Conservation (phyloP, 2,113 vertebrate genomes). For the Periophthalmodon schlosseri region DNA sequence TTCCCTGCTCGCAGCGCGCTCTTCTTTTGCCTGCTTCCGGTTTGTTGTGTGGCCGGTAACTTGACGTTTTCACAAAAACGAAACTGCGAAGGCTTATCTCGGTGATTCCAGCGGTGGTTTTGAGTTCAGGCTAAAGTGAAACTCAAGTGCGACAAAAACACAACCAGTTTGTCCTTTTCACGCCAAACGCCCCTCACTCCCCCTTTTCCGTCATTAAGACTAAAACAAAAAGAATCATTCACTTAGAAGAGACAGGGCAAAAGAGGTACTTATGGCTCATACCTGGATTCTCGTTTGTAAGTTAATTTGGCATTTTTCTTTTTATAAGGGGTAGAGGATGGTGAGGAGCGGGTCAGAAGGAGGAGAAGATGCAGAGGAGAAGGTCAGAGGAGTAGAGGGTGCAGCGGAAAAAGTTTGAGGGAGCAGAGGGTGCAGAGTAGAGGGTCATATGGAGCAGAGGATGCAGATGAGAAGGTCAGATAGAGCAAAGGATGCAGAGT, state of each 20-base stretch:
- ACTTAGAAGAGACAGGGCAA: neutral
- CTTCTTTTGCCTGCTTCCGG: neutral
- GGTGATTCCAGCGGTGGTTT: neutral
- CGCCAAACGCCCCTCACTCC: neutral
- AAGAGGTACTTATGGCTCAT: neutral
- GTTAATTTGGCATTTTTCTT: neutral
- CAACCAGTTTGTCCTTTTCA: neutral
- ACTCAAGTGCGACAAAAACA: neutral
- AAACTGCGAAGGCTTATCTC: neutral
- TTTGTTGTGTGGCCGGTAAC: neutral
- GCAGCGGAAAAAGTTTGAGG: too few species aligned
- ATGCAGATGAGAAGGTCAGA: too few species aligned
- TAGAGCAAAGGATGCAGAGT: too few species aligned
- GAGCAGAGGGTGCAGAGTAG: too few species aligned
- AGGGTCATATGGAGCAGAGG: too few species aligned
- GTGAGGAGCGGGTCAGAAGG: too few species aligned
- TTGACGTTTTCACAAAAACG: neutral
- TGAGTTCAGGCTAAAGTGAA: neutral
- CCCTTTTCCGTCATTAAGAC: neutral
- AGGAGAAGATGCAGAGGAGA: too few species aligned
- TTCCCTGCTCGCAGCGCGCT: neutral
- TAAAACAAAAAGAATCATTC: neutral
- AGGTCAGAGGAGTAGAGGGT: too few species aligned
- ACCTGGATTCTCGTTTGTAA: neutral
- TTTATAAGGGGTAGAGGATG: too few species aligned